Evolutionary conservation across 2,888 invertebrate species (phyloP), one percentile per base, ranked within the genome.

Genomic region (Drosophila tanythrix): DNA sequence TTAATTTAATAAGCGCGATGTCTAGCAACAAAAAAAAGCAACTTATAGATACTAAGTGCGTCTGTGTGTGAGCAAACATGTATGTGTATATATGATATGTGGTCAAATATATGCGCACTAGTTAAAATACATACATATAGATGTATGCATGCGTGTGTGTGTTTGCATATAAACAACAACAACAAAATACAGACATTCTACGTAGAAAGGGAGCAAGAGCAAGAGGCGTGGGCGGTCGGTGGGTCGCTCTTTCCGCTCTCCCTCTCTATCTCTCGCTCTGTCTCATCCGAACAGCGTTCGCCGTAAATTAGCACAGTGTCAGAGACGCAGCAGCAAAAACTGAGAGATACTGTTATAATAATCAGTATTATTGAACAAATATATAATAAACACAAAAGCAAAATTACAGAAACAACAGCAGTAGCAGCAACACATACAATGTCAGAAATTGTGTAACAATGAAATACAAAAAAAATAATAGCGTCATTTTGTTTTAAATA

Each of bases 11-110:
- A 84, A 88, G 70, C 80, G 82, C 74, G 79, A 78, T 46, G 82
- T 81, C 79, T 79, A 76, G 76, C 74, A 84, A 83, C 59, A 83
- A 72, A 38, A 56, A 36, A 21, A 57, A 57, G 21, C 13, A 57
- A 63, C 83, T 73, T 86, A 80, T 85, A 89, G 89, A 85, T 85
- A 88, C 85, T 78, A 88, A 83, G 67, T 72, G 75, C 33, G 78
- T 57, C 50, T 48, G 58, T 58, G 40, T 76, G 57, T 66, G 58
- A 71, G 70, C 64, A 63, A 72, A 79, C 60, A 75, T 62, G 38
- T 71, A 71, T 65, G 68, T 57, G 63, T 59, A 60, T 35, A 52
- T 60, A 64, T 52, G 46, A 55, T 56, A 36, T 63, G 56, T 78
- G 76, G 76, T 74, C 59, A 81, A 77, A 77, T 78, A 81, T 81